phyloP scores from a whole-genome alignment of 2,888 invertebrate genomes.

The Neria commutata region DNA sequence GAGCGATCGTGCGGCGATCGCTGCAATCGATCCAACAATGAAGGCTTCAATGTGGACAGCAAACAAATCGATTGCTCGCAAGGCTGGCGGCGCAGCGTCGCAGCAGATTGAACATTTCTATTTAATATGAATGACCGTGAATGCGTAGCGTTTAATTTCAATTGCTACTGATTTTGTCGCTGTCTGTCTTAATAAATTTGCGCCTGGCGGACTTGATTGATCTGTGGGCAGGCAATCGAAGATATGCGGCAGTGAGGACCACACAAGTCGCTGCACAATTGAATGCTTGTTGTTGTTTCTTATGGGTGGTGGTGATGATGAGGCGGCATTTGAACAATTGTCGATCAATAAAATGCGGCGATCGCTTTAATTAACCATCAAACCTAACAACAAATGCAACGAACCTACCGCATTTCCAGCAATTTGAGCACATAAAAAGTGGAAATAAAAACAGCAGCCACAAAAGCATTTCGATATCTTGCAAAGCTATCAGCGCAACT shows the following conservation, averaged over 20 bases:
- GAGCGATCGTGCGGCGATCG: too few relatives aligned
- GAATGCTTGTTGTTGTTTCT: not conserved
- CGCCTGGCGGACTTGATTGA: not conserved
- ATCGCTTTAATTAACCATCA: constrained; percentile 51
- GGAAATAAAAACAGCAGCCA: constrained; percentile 35
- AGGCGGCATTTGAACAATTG: constrained; percentile 49
- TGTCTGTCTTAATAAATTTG: constrained; percentile 17
- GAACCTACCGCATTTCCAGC: constrained; percentile 51
- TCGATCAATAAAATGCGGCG: constrained; percentile 52
- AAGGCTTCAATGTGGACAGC: too few relatives aligned
- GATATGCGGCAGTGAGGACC: not conserved
- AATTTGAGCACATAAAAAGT: constrained; percentile 15
- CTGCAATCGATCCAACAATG: too few relatives aligned
- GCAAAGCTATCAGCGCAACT: not conserved
- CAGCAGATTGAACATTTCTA: not conserved
- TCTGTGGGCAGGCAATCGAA: not conserved
- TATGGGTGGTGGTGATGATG: not conserved
- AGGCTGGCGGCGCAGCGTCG: too few relatives aligned
- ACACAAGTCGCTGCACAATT: not conserved
- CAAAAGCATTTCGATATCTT: constrained; percentile 13
- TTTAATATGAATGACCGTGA: not conserved
- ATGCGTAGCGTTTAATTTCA: constrained; percentile 20
- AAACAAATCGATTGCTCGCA: too few relatives aligned
- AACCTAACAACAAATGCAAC: constrained; percentile 24
- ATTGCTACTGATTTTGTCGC: constrained; percentile 14